Percentiles rank a stretch among this genome's conserved stretches.
These are phyloP conservation scores for Pantala flavescens DNA, from an alignment of 1,140 invertebrate species.

Conservation along the genomic window DNA sequence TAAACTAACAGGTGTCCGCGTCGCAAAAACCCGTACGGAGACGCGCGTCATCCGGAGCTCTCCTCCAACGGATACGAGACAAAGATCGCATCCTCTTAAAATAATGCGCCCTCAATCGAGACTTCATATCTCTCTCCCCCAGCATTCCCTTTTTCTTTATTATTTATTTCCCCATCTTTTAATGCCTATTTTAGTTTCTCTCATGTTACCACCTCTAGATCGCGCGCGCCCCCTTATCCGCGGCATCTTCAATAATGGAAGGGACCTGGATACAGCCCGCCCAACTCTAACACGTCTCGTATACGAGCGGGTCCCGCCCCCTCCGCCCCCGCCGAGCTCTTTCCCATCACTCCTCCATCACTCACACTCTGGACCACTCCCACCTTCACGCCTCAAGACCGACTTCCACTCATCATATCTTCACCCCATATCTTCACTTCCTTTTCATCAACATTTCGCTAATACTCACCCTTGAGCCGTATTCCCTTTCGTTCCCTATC, in stretches of 20 bases:
- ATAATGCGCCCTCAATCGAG: neutral
- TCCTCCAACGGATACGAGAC: too few relatives aligned
- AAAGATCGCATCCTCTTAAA: too few relatives aligned
- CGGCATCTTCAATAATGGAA: conserved; percentile 9
- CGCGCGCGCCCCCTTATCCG: neutral
- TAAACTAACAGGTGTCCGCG: too few relatives aligned
- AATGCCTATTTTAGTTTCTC: neutral
- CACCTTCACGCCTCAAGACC: neutral
- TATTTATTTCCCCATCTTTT: neutral
- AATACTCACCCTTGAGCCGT: neutral
- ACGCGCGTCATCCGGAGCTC: too few relatives aligned
- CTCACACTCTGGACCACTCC: neutral
- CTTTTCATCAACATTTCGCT: conserved; percentile 6
- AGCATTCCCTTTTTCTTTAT: neutral
- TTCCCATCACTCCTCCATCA: neutral
- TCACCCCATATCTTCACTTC: neutral
- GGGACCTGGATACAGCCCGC: neutral
- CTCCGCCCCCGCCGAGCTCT: neutral
- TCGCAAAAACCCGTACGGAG: too few relatives aligned
- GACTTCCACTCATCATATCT: neutral
- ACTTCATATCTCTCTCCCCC: neutral
- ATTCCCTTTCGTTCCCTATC: neutral
- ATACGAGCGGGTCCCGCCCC: neutral
- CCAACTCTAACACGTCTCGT: neutral
- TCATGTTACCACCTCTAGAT: neutral